Percentiles rank a stretch among this genome's conserved stretches.
Evolutionary conservation across 2,797 vertebrate species (phyloP).

Genomic region (Apogon talboti): DNA sequence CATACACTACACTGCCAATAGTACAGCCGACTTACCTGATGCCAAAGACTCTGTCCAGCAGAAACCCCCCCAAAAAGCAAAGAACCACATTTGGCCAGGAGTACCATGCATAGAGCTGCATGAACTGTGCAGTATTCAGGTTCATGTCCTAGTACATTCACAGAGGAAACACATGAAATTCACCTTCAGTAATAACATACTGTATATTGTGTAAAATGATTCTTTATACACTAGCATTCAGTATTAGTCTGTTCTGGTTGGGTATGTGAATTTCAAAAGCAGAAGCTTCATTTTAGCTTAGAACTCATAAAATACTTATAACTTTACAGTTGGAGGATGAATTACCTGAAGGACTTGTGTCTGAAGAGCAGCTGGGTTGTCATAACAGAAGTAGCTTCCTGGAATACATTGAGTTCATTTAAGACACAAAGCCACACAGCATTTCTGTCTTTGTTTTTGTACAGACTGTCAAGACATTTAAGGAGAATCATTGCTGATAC

Average conservation of each 20-base stretch:
- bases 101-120: slow-evolving; percentile 97
- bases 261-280: background rate
- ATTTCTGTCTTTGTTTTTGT: background rate
- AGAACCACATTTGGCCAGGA: slow-evolving; percentile 99
- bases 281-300: background rate
- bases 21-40: slow-evolving; percentile 83
- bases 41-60: slow-evolving; percentile 96
- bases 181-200: background rate
- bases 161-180: slow-evolving; percentile 8
- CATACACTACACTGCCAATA: background rate
- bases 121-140: slow-evolving; percentile 90
- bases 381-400: slow-evolving; percentile 99
- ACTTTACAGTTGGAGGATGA: background rate
- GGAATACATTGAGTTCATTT: slow-evolving; percentile 37
- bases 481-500: no score
- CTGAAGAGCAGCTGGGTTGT: slow-evolving; percentile 93
- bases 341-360: slow-evolving; percentile 83
- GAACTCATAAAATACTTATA: no score
- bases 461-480: no score
- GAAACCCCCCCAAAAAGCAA: slow-evolving; percentile 96
- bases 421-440: background rate
- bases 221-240: no score
- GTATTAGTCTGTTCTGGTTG: no score
- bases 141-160: slow-evolving; percentile 87
- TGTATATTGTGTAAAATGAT: background rate